A percentile compares a stretch with the other conserved stretches of the same genome.
Conservation (phyloP, 2,888 invertebrate species). For the Plemyria rubiginata region DNA sequence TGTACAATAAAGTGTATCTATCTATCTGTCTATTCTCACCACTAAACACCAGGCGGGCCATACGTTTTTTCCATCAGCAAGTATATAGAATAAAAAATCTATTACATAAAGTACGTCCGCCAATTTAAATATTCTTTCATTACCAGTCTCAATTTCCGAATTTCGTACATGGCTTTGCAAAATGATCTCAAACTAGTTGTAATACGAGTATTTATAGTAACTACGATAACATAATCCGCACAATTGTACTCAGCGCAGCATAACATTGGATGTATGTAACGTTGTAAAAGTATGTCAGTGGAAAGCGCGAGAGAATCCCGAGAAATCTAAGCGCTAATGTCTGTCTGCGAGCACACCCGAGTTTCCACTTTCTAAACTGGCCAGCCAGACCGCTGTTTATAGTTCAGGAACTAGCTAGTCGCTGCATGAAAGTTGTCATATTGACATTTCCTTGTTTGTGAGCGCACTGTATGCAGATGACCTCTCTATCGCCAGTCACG, state of each 20-base stretch:
- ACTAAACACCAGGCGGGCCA: too few species aligned
- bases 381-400: constrained; percentile 72
- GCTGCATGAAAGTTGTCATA: constrained; percentile 73
- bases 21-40: too few species aligned
- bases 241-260: constrained; percentile 30
- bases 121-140: too few species aligned
- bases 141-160: too few species aligned
- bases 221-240: neutral
- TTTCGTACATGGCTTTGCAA: too few species aligned
- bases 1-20: too few species aligned
- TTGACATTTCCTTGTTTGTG: constrained; percentile 70
- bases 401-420: constrained; percentile 74
- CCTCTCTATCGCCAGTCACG: constrained; percentile 4
- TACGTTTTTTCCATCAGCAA: too few species aligned
- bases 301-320: constrained; percentile 84
- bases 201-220: neutral
- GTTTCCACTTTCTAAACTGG: constrained; percentile 83
- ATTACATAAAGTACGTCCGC: too few species aligned
- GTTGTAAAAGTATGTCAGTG: constrained; percentile 78
- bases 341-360: constrained; percentile 61
- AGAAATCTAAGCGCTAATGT: constrained; percentile 78
- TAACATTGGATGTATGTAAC: constrained; percentile 46
- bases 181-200: too few species aligned
- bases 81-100: too few species aligned
- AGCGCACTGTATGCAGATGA: constrained; percentile 10